Evolutionary conservation across 2,888 invertebrate genomes (phyloP).

Genomic region (Cerastis rubricosa): DNA sequence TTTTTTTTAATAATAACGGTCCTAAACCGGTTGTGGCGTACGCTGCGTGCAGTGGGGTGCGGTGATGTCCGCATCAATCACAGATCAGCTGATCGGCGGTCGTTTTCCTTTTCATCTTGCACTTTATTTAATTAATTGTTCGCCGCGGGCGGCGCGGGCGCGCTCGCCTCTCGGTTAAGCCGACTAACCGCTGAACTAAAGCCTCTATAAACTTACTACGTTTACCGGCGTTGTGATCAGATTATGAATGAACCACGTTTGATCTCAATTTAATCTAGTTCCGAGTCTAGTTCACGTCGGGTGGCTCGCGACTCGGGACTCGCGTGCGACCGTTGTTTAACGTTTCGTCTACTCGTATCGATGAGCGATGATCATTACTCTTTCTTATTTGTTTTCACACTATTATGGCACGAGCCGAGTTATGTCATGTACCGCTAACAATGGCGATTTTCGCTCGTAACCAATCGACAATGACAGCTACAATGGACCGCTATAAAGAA

Average conservation of each 20-base stretch:
- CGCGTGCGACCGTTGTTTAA: constrained; percentile 67
- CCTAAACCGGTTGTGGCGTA: constrained; percentile 83
- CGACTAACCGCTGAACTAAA: constrained; percentile 76
- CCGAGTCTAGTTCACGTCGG: constrained; percentile 66
- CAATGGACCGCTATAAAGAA: constrained; percentile 81
- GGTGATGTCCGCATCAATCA: constrained; percentile 82
- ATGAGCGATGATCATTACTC: constrained; percentile 70
- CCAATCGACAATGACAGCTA: constrained; percentile 81
- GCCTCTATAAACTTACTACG: constrained; percentile 74
- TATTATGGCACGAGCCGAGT: constrained; percentile 78
- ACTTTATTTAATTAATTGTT: constrained; percentile 86
- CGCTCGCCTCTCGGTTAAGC: constrained; percentile 63
- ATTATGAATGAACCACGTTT: constrained; percentile 83
- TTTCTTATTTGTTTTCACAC: constrained; percentile 76
- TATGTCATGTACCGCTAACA: constrained; percentile 81
- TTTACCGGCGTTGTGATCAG: constrained; percentile 76
- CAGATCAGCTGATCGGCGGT: constrained; percentile 86
- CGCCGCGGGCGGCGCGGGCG: constrained; percentile 79
- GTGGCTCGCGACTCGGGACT: constrained; percentile 63
- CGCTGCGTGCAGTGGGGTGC: constrained; percentile 75
- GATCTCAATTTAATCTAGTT: constrained; percentile 75
- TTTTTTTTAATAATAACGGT: constrained; percentile 77
- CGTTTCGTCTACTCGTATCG: constrained; percentile 67
- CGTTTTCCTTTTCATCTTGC: constrained; percentile 87
- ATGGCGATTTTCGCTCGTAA: constrained; percentile 80